These are phyloP conservation scores for Oncorhynchus masou DNA, from an alignment of 2,113 vertebrate genomes.

Conservation along the genomic window DNA sequence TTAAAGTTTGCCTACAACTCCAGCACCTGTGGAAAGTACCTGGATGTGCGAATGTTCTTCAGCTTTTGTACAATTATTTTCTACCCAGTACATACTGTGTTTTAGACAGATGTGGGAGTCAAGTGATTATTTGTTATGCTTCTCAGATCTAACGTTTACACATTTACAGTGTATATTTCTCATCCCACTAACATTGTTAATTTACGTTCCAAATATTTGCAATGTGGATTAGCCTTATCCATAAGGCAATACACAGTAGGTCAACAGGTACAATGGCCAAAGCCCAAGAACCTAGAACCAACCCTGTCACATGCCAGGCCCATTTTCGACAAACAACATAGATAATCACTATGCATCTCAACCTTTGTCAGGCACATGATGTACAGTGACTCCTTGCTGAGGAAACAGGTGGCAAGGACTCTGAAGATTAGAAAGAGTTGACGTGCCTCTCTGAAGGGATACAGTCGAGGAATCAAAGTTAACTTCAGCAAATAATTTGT, in stretches of 20 bases:
- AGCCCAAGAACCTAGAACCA: not conserved
- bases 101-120: conserved; percentile 7
- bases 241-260: not conserved
- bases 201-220: not conserved
- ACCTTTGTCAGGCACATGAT: conserved; percentile 5
- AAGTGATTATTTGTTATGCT: not conserved
- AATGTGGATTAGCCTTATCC: not conserved
- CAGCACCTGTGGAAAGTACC: too few relatives aligned
- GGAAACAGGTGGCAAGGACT: too few relatives aligned
- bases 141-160: not conserved
- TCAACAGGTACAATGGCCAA: not conserved
- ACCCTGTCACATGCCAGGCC: not conserved
- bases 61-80: too few relatives aligned
- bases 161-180: not conserved
- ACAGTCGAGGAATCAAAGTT: too few relatives aligned
- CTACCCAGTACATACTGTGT: not conserved
- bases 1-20: too few relatives aligned
- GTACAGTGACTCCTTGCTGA: not conserved
- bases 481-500: not conserved
- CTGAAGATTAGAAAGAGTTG: too few relatives aligned
- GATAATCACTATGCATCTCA: not conserved
- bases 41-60: too few relatives aligned
- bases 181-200: too few relatives aligned
- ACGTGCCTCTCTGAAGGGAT: too few relatives aligned
- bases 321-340: conserved; percentile 28